Base-by-base conservation (phyloP, 1,140 invertebrate genomes). In the Varroa destructor region DNA sequence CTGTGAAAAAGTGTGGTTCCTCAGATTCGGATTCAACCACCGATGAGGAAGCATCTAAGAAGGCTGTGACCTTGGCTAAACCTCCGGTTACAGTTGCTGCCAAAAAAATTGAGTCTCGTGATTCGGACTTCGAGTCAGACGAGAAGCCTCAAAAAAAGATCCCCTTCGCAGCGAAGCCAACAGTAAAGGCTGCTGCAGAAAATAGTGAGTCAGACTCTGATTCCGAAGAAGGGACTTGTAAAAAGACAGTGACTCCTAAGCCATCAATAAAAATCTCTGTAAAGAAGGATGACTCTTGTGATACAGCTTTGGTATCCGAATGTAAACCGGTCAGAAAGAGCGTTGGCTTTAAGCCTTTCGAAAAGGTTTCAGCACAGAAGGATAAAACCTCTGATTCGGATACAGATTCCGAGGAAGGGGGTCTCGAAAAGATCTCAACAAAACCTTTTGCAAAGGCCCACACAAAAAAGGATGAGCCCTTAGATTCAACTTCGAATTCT, bases 321-420 rank as follows among this genome's bases (percentile, higher is more conserved):
- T 76, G 43, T 73, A 75, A 64, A 72, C 74, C 40, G 61, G 72
- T 76, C 75, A n/a, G 74, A 76, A 54, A 76, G 76, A 74, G 73
- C 74, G 43, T 40, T 25, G 43, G 25, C 55, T 46, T 37, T 55
- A 74, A 40, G 14, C 4, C 4, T 1, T 55, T 51, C 71, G 14
- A 25, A 25, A 25, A 25, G 25, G 25, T 25, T 25, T 25, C 25
- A 25, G 25, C 25, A 56, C 51, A 14, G 14, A 73, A 42, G n/a
- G 6, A 43, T 37, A 71, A 70, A 37, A 70, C 40, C 6, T 71
- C 40, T 56, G n/a, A 14, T 64, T 56, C 58, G 54, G 73, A 14
- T 12, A 43, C 12, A 2, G 12, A 70, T 67, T 40, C 43, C 1
- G 72, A 76, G 5, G 54, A 56, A 43, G n/a, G 40, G 56, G 37